Conservation (phyloP, 1,140 invertebrate species). For the Pomacea maculata region DNA sequence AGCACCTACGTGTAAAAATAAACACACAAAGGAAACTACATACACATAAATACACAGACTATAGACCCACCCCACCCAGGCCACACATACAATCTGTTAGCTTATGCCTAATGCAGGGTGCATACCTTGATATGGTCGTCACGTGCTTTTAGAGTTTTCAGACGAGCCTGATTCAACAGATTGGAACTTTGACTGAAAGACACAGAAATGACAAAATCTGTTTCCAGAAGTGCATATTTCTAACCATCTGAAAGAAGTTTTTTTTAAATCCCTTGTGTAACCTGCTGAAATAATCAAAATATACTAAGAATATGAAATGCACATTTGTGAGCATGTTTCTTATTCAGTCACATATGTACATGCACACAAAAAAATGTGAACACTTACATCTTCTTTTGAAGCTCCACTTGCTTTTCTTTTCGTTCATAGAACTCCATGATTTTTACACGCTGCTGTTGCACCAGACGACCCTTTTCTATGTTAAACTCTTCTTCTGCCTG, state of each 20-base stretch:
- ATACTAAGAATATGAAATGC: background rate
- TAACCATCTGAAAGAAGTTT: no score
- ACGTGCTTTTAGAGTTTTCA: slow-evolving; percentile 93
- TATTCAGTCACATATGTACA: background rate
- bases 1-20: background rate
- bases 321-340: background rate
- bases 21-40: background rate
- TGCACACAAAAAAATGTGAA: slow-evolving; percentile 5
- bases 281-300: background rate
- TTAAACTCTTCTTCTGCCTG: slow-evolving; percentile 99
- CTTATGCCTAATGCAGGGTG: background rate
- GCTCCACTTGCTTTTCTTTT: slow-evolving; percentile 98
- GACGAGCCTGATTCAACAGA: slow-evolving; percentile 96
- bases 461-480: slow-evolving; percentile 97
- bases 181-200: slow-evolving; percentile 93
- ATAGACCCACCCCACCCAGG: background rate
- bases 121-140: slow-evolving; percentile 86
- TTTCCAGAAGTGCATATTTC: background rate
- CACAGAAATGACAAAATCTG: background rate
- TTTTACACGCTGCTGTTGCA: slow-evolving; percentile 97
- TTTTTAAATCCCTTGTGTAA: background rate
- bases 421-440: slow-evolving; percentile 99
- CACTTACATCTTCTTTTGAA: slow-evolving; percentile 97
- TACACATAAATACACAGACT: slow-evolving; percentile 7
- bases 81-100: background rate